These are phyloP conservation scores for Scatophagus argus DNA, from an alignment of 2,113 vertebrate genomes.

Conservation along the genomic window DNA sequence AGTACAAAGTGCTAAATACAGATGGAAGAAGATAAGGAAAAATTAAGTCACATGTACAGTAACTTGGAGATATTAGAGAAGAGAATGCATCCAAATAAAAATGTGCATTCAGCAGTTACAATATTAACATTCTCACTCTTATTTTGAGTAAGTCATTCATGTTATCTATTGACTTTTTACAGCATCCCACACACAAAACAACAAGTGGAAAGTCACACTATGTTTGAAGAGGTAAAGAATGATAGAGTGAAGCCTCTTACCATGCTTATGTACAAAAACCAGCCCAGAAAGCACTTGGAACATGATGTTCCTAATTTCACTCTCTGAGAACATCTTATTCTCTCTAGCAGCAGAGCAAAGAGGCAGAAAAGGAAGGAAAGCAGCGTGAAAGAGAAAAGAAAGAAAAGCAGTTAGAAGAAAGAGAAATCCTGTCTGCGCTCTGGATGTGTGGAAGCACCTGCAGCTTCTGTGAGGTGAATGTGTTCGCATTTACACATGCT, in stretches of 20 bases:
- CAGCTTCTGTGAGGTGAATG: background rate
- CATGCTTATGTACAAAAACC: conserved; percentile 86
- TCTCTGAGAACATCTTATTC: conserved; percentile 86
- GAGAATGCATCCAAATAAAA: background rate
- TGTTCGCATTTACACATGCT: background rate
- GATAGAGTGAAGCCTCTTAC: conserved; percentile 68
- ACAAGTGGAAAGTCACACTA: conserved; percentile 14
- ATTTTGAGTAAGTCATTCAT: no score
- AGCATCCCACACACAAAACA: conserved; percentile 32
- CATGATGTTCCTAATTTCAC: conserved; percentile 86
- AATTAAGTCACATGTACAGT: background rate
- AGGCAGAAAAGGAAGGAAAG: conserved; percentile 33
- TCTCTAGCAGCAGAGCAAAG: conserved; percentile 72
- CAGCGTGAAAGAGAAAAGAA: conserved; percentile 29
- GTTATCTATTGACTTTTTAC: background rate
- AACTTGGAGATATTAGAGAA: background rate
- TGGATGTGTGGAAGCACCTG: conserved; percentile 63
- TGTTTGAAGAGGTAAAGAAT: conserved; percentile 6
- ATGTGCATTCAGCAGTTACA: background rate
- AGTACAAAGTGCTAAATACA: background rate
- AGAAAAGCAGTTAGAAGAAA: conserved; percentile 48
- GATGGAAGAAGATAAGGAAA: background rate
- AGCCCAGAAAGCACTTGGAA: conserved; percentile 83
- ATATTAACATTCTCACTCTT: conserved; percentile 14
- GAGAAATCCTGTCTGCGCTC: conserved; percentile 33